These are phyloP conservation scores for Polylopha cassiicola DNA, from an alignment of 2,888 invertebrate species.

Conservation along the genomic window DNA sequence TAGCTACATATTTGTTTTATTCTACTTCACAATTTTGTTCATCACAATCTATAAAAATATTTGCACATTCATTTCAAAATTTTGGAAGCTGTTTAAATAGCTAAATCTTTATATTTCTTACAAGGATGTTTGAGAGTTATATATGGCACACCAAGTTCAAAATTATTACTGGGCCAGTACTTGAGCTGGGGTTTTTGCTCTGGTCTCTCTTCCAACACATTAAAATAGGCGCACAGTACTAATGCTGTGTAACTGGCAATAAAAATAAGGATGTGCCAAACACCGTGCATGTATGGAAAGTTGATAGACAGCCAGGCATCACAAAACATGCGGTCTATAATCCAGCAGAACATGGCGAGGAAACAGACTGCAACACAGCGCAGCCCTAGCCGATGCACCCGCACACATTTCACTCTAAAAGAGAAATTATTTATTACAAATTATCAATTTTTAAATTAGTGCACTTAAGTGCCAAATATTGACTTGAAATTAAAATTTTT, in stretches of 20 bases:
- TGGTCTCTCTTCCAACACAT: conserved; percentile 83
- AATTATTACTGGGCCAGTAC: conserved; percentile 88
- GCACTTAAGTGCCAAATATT: neutral
- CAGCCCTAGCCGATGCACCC: conserved; percentile 84
- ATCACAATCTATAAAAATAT: conserved; percentile 16
- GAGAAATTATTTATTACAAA: neutral
- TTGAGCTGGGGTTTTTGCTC: conserved; percentile 82
- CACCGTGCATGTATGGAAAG: conserved; percentile 89
- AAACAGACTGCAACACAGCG: conserved; percentile 82
- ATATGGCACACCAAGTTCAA: conserved; percentile 87
- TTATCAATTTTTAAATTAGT: neutral
- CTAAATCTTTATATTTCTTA: conserved; percentile 62
- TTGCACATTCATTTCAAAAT: conserved; percentile 19
- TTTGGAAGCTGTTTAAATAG: conserved; percentile 51
- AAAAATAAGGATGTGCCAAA: conserved; percentile 90
- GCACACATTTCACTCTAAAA: conserved; percentile 77
- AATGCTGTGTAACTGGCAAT: conserved; percentile 86
- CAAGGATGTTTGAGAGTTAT: conserved; percentile 80
- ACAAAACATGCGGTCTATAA: conserved; percentile 87
- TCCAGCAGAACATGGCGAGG: conserved; percentile 86
- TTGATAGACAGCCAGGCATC: conserved; percentile 86
- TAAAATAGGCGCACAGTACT: conserved; percentile 88
- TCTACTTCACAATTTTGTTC: conserved; percentile 7
- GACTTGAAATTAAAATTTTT: conserved; percentile 3
- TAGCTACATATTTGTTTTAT: too few relatives aligned